Base-by-base conservation (phyloP, 2,113 vertebrate genomes). In the Gopherus evgoodei region DNA sequence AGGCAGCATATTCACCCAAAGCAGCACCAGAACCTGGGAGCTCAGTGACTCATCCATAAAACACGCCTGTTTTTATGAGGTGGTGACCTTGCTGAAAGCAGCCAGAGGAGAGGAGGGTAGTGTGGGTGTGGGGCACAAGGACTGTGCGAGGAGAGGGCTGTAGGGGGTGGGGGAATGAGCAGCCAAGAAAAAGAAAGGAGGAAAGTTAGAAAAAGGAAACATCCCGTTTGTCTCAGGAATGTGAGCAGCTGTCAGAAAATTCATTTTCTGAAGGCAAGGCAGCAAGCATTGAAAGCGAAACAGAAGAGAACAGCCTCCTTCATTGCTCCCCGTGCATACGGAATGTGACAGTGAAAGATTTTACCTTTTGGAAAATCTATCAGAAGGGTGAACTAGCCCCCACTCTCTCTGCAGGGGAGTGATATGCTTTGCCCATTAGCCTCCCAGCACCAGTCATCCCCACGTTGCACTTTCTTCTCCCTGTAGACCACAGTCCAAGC, bases 11-110 rank as follows among this genome's bases (percentile, higher is more conserved):
- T 94, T 96, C 91, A 93, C 52, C 52, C 85, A 83, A 91, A 81
- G 69, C n/a, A 93, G 25, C 62, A 91, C 83, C 56, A 88, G 72
- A 76, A 93, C 84, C 94, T 87, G 86, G 86, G 85, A 82, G 88
- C 78, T 87, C 87, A 84, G 78, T 44, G 62, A 91, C 52, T 90
- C 84, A 93, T 96, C 80, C 83, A 96, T 96, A 97, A 97, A 97
- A 96, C 93, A 94, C 93, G 42, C 2, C 81, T 91, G 50, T 31
- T 91, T 92, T 50, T 44, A 11, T 1, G 17, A 72, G 72, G 52
- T 16, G 11, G 17, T 85, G 52, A 79, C 65, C 76, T 87, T 17
- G 25, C 59, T 19, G 59, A 90, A 94, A 91, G 31, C 50, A 90
- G 56, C 59, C 29, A 4, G 35, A 78, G 52, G 35, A 78, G 12